Percentiles rank a stretch among this genome's conserved stretches.
Conservation (phyloP, 2,113 vertebrate genomes). For the Caranx melampygus region DNA sequence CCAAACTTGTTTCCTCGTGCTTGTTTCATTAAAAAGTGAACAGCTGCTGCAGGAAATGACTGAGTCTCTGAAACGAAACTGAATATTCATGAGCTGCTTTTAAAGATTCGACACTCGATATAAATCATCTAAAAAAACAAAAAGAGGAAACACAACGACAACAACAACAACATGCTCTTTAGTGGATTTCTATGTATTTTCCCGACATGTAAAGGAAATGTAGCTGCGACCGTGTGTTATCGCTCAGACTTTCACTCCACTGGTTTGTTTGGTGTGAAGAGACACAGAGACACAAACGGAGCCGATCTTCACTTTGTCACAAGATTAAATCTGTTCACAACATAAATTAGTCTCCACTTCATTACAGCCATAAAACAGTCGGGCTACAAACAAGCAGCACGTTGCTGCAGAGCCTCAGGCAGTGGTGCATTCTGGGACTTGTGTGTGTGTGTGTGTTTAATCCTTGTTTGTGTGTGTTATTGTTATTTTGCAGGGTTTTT, state of each 20-base stretch:
- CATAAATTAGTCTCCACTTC: constrained; percentile 29
- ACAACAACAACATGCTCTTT: neutral
- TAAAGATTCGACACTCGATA: neutral
- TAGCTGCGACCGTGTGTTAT: no score
- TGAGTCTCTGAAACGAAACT: neutral
- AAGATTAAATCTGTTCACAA: constrained; percentile 20
- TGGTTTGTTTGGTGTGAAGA: neutral
- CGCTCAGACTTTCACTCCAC: no score
- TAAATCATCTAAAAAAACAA: neutral
- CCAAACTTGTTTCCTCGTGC: no score
- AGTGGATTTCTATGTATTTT: neutral
- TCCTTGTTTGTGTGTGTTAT: neutral
- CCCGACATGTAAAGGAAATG: no score
- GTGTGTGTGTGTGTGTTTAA: constrained; percentile 40
- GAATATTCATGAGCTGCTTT: no score
- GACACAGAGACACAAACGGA: neutral
- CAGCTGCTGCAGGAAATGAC: no score
- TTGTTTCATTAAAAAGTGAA: no score
- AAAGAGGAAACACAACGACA: no score
- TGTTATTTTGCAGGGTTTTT: constrained; percentile 65
- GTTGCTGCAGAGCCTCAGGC: constrained; percentile 18
- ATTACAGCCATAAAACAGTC: constrained; percentile 43
- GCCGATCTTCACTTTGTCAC: neutral
- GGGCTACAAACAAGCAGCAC: constrained; percentile 8
- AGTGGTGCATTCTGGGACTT: constrained; percentile 41